These are phyloP conservation scores for Panurus biarmicus DNA, from an alignment of 2,113 vertebrate genomes.

Conservation along the genomic window DNA sequence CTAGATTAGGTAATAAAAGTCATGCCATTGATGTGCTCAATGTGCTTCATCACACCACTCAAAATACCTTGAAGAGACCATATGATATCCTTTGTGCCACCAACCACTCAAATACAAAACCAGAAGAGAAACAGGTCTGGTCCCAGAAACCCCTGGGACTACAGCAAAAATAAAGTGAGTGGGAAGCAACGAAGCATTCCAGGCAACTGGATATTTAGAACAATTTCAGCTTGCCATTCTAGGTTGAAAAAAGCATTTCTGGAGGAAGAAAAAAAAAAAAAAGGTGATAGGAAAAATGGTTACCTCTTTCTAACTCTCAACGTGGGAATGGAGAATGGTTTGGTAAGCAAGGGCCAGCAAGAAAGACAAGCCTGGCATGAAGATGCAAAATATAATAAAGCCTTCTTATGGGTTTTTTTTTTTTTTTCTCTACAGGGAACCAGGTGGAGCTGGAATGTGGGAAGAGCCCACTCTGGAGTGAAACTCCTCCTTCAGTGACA, in stretches of 20 bases:
- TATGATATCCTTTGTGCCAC: background rate
- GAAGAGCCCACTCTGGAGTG: background rate
- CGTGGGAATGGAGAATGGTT: background rate
- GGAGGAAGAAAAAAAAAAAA: background rate
- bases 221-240: background rate
- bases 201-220: background rate
- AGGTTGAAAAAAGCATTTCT: background rate
- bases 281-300: background rate
- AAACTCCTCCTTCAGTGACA: background rate
- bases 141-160: background rate
- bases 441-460: background rate
- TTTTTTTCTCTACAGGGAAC: background rate
- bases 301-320: background rate
- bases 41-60: background rate
- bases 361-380: background rate
- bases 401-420: background rate
- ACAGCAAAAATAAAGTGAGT: background rate
- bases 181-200: background rate
- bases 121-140: background rate
- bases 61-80: background rate
- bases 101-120: background rate
- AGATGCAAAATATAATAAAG: background rate
- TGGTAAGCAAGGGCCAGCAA: background rate
- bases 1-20: background rate
- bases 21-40: background rate